phyloP scores from a whole-genome alignment of 2,113 vertebrate species.

The Ariopsis seemanni region DNA sequence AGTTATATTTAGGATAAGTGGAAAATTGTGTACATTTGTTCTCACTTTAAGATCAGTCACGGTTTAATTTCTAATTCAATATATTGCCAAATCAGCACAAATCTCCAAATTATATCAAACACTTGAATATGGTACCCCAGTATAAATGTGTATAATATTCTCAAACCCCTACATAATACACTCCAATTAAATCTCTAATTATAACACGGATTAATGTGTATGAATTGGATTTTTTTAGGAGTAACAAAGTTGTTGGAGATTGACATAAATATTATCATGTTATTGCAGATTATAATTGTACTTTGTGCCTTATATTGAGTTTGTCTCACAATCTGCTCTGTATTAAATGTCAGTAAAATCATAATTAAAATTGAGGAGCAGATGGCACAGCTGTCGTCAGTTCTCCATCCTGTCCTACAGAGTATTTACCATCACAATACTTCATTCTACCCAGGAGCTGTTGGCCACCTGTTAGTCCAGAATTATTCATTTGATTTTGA shows the following conservation, averaged over 20 bases:
- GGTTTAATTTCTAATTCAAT: background rate
- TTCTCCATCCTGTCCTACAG: background rate
- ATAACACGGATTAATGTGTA: background rate
- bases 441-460: slow-evolving; percentile 15
- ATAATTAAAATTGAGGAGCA: slow-evolving; percentile 47
- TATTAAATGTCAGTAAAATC: slow-evolving; percentile 31
- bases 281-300: background rate
- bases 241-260: background rate
- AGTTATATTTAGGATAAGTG: background rate
- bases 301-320: background rate
- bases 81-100: background rate
- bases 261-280: background rate
- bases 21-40: background rate
- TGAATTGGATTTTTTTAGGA: background rate
- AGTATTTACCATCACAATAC: slow-evolving; percentile 39
- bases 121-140: background rate
- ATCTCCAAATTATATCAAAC: background rate
- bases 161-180: background rate
- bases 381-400: slow-evolving; percentile 30
- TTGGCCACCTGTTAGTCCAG: slow-evolving; percentile 51
- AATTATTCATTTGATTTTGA: slow-evolving; percentile 48
- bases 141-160: background rate
- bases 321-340: slow-evolving; percentile 5
- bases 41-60: background rate
- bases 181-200: background rate